phyloP scores from a whole-genome alignment of 35 echinoderm and acorn worm genomes.

The Apostichopus californicus region DNA sequence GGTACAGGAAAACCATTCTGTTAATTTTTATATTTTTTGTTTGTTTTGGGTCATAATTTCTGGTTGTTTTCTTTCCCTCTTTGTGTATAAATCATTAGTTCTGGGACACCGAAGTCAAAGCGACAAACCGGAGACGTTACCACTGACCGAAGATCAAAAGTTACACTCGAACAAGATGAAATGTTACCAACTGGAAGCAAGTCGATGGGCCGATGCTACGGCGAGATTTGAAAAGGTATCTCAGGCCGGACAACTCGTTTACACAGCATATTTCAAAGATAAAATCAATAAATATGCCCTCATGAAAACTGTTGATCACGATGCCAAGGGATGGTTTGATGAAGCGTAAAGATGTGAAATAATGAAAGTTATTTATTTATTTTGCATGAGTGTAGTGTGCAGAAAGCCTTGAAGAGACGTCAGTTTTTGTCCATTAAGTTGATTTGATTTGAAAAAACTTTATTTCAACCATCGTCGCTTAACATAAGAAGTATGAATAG shows the following conservation, averaged over 20 bases:
- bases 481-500: no score
- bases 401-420: no score
- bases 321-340: no score
- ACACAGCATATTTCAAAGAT: no score
- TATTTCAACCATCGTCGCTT: neutral
- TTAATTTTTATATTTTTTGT: no score
- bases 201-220: neutral
- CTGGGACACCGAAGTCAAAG: conserved; percentile 15
- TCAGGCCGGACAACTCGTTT: no score
- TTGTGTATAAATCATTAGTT: neutral
- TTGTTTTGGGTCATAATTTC: neutral
- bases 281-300: no score
- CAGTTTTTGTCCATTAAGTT: no score
- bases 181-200: conserved; percentile 1
- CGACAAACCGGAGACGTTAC: conserved; percentile 2
- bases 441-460: no score
- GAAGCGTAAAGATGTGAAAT: no score
- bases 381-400: neutral
- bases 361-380: neutral
- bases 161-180: neutral
- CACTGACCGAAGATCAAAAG: neutral
- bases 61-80: neutral
- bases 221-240: conserved; percentile 28
- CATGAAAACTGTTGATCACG: no score
- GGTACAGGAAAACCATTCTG: no score